A percentile compares a stretch with the other conserved stretches of the same genome.
Evolutionary conservation across 2,113 vertebrate genomes (phyloP).

Genomic region (Gambusia affinis): DNA sequence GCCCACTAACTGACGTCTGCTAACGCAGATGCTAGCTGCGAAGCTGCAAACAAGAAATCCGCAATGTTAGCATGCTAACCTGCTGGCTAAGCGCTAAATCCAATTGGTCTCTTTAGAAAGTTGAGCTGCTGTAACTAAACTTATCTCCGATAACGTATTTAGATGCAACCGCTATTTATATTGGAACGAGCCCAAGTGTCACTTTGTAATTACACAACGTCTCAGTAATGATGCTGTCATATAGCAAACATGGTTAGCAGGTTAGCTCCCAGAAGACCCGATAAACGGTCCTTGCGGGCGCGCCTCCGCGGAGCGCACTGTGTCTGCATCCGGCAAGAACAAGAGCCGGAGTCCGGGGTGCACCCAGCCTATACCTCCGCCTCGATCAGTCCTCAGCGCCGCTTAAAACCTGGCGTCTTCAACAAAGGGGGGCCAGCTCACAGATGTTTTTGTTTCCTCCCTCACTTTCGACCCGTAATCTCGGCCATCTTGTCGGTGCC

Average conservation of each 20-base stretch:
- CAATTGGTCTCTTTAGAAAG: background rate
- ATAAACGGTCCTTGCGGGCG: conserved; percentile 53
- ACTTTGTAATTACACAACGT: conserved; percentile 40
- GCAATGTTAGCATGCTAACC: conserved; percentile 54
- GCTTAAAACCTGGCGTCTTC: background rate
- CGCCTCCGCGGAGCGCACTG: conserved; percentile 17
- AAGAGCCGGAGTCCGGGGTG: background rate
- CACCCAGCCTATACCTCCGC: background rate
- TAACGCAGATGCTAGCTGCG: conserved; percentile 46
- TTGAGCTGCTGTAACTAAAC: background rate
- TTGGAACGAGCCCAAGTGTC: conserved; percentile 12
- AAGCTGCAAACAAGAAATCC: conserved; percentile 57
- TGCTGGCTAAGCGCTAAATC: conserved; percentile 16
- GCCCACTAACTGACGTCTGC: conserved; percentile 51
- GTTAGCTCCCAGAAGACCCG: conserved; percentile 51
- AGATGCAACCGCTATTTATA: background rate
- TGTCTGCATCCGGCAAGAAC: conserved; percentile 41
- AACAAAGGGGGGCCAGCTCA: conserved; percentile 21
- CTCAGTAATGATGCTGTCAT: conserved; percentile 56
- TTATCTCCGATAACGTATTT: background rate
- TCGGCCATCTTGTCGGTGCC: conserved; percentile 83
- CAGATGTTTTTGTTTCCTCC: conserved; percentile 76
- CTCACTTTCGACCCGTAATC: conserved; percentile 76
- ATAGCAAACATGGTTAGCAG: conserved; percentile 70
- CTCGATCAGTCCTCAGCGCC: background rate